Percentiles rank a stretch among this genome's conserved stretches.
phyloP scores from a whole-genome alignment of 1,140 invertebrate species.

The Drosophila tristis region DNA sequence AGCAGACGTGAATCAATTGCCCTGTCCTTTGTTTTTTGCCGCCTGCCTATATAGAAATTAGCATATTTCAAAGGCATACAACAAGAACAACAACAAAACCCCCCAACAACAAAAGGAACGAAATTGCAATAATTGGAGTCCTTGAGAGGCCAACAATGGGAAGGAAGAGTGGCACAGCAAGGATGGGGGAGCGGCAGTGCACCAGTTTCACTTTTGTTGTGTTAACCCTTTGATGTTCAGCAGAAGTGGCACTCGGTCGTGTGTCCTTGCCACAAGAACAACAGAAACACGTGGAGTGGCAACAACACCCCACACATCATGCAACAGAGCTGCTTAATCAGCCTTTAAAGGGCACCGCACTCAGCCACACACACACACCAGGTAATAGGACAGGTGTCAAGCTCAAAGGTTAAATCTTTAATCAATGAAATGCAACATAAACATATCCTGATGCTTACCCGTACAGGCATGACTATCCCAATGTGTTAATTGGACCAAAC shows the following conservation, averaged over 20 bases:
- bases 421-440: slow-evolving; percentile 42
- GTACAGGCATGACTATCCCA: slow-evolving; percentile 12
- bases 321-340: slow-evolving; percentile 60
- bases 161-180: not conserved
- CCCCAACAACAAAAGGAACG: slow-evolving; percentile 52
- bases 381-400: slow-evolving; percentile 35
- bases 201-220: slow-evolving; percentile 67
- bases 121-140: slow-evolving; percentile 81
- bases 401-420: slow-evolving; percentile 39
- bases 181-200: slow-evolving; percentile 42
- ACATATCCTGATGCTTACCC: slow-evolving; percentile 31
- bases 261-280: slow-evolving; percentile 49
- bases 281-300: slow-evolving; percentile 3
- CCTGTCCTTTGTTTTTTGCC: slow-evolving; percentile 52
- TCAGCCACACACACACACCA: not conserved
- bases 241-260: slow-evolving; percentile 75
- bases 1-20: slow-evolving; percentile 75
- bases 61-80: slow-evolving; percentile 73
- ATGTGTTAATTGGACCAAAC: slow-evolving; percentile 45
- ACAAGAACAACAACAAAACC: no score
- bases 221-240: slow-evolving; percentile 76
- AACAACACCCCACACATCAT: not conserved
- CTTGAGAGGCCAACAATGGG: slow-evolving; percentile 62
- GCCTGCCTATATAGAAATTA: slow-evolving; percentile 59
- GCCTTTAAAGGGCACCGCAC: slow-evolving; percentile 34